A percentile compares a stretch with the other conserved stretches of the same genome.
Conservation (phyloP, 2,797 vertebrate genomes). For the Synanceia verrucosa region DNA sequence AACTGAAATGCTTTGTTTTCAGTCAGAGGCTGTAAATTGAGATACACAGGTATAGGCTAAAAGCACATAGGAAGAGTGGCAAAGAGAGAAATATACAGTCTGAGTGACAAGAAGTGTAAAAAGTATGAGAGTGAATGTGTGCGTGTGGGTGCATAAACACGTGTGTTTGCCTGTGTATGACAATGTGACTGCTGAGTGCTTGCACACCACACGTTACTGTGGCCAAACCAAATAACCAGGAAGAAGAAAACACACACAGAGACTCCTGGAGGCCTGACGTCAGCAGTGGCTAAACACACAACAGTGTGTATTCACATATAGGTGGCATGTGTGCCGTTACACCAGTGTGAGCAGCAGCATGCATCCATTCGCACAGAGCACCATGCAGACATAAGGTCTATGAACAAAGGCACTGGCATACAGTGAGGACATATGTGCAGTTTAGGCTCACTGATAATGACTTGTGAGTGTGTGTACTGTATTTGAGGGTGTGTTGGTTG, state of each 20-base stretch:
- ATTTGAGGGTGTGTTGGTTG: not conserved
- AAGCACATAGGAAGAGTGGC: not conserved
- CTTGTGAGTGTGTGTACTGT: not conserved
- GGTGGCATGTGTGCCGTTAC: conserved; percentile 73
- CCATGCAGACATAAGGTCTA: conserved; percentile 2
- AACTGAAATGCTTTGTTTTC: not conserved
- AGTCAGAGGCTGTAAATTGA: not conserved
- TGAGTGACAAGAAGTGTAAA: conserved; percentile 2
- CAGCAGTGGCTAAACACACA: conserved; percentile 69
- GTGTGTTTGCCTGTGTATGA: conserved; percentile 51
- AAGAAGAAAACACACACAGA: conserved; percentile 65
- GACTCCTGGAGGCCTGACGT: conserved; percentile 65
- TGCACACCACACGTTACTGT: conserved; percentile 65
- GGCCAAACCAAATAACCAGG: conserved; percentile 67
- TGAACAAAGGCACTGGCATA: not conserved
- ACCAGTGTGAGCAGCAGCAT: conserved; percentile 39
- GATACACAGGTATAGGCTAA: not conserved
- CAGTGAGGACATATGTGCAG: not conserved
- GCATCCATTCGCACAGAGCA: conserved; percentile 50
- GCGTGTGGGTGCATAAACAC: conserved; percentile 6
- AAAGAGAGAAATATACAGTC: not conserved
- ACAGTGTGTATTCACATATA: conserved; percentile 71
- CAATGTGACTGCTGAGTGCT: conserved; percentile 68
- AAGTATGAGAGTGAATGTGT: not conserved
- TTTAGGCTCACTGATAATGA: conserved; percentile 1